Conservation (phyloP, 2,113 vertebrate species). For the Lepus europaeus region DNA sequence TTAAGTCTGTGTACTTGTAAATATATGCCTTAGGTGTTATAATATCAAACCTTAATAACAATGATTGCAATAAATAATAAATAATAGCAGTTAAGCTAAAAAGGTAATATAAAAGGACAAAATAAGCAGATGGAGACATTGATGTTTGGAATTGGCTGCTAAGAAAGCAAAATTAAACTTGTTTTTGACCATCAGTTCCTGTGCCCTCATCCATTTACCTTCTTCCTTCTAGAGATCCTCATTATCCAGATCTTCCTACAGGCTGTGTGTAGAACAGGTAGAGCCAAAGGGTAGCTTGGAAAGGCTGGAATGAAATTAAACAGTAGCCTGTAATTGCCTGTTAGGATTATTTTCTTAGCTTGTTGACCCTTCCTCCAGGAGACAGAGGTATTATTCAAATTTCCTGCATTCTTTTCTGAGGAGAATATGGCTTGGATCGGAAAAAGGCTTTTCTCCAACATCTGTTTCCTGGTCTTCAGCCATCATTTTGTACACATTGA, state of each 20-base stretch:
- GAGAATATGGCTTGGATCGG: neutral
- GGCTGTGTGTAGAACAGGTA: neutral
- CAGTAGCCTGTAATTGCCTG: neutral
- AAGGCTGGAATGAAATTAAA: too few species aligned
- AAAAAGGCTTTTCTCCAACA: neutral
- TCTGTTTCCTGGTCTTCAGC: neutral
- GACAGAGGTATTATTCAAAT: neutral
- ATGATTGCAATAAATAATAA: neutral
- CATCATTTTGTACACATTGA: neutral
- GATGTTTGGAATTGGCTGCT: neutral
- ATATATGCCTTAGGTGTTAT: neutral
- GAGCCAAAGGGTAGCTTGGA: too few species aligned
- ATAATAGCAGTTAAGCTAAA: neutral
- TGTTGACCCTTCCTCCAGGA: neutral
- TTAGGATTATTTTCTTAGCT: neutral
- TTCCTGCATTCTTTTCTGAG: neutral
- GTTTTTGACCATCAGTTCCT: neutral
- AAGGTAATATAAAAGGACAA: neutral
- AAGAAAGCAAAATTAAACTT: neutral
- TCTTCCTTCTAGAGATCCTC: too few species aligned
- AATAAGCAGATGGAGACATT: neutral
- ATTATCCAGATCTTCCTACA: neutral
- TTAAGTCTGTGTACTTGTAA: neutral
- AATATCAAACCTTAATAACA: neutral
- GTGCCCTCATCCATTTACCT: rapidly evolving